Base-by-base conservation (phyloP, 2,888 invertebrate genomes). In the Isoperla grammatica region DNA sequence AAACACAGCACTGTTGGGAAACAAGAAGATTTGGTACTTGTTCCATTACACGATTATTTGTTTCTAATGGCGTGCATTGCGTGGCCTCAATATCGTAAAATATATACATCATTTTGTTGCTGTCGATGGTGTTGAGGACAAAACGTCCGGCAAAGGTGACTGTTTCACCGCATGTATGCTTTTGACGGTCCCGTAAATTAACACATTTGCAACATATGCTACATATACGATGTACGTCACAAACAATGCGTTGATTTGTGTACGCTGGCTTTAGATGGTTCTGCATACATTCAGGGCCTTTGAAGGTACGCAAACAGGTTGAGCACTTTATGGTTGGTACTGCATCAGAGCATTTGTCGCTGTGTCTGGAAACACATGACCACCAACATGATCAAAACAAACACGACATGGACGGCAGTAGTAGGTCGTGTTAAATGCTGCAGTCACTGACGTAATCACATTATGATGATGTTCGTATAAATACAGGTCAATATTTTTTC, bases 61-160 rank as follows among this genome's bases (percentile, higher is more conserved):
- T 17, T 9, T 55, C 19, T 0, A 55, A 12, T 1, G 4, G 23
- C 9, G 2, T 12, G 12, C 43, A 40, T 42, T 55, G 55, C 4
- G 42, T 20, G 17, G 42, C 42, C 6, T 55, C 55, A 8, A 55
- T 29, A 37, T 55, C 55, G 43, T 35, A 55, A 55, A 40, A 55
- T 11, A 55, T n/a, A n/a, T 42, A 55, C 2, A 42, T 2, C 2
- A n/a, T 4, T 9, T 20, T 40, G 1, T 55, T 20, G 15, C 20
- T 29, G 15, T 12, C 29, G 3, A 43, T 40, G 11, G n/a, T 39
- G 1, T 15, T n/a, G 1, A 17, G 23, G 6, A 11, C 22, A 12
- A 35, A 37, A 5, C 29, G 6, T 6, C 12, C 43, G 42, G 20
- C 55, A 55, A 12, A 20, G 4, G 0, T 22, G 5, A 6, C 55